phyloP scores from a whole-genome alignment of 2,113 vertebrate species.

The Nothoprocta perdicaria region DNA sequence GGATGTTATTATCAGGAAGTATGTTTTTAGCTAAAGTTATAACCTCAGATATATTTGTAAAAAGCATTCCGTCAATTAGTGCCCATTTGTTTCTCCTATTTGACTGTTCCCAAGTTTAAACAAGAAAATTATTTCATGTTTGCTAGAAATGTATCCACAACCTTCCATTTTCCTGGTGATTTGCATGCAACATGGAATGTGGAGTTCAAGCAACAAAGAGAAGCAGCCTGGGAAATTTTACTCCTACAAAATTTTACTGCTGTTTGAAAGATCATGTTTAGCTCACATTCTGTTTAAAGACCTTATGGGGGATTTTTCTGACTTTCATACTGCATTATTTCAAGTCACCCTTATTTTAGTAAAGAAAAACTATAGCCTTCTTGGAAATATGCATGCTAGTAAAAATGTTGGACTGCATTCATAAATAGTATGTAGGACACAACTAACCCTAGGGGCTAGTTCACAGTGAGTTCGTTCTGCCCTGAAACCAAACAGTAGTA shows the following conservation, averaged over 20 bases:
- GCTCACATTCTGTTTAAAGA: not conserved
- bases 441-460: conserved; percentile 52
- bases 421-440: conserved; percentile 67
- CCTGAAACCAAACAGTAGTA: conserved; percentile 49
- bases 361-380: not conserved
- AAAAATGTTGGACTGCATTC: conserved; percentile 43
- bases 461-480: conserved; percentile 24
- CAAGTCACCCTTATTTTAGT: conserved; percentile 6
- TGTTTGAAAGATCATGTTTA: conserved; percentile 23
- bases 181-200: not conserved
- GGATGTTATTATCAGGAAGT: not conserved
- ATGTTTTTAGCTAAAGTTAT: not conserved
- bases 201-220: not conserved
- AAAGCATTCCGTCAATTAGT: not conserved
- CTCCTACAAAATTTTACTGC: conserved; percentile 1
- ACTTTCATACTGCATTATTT: conserved; percentile 40
- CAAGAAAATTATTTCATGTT: not conserved
- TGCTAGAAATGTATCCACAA: not conserved
- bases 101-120: not conserved
- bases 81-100: not conserved
- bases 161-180: not conserved
- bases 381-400: conserved; percentile 29
- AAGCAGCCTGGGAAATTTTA: not conserved
- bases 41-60: not conserved
- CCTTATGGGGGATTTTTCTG: not conserved